phyloP scores from a whole-genome alignment of 2,113 vertebrate species.

The Copsychus sechellarum region DNA sequence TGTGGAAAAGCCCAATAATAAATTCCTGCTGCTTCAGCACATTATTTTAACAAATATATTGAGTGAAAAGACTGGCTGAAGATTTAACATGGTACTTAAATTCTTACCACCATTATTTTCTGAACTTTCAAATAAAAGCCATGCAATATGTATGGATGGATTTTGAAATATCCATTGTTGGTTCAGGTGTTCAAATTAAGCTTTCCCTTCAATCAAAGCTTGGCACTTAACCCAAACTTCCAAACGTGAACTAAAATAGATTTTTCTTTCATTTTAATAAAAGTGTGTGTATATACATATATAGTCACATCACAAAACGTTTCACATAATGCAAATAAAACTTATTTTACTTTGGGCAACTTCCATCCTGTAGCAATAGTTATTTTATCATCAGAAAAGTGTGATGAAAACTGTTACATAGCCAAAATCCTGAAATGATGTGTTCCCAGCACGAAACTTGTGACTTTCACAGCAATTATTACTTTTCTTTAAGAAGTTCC shows the following conservation, averaged over 20 bases:
- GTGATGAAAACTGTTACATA: background rate
- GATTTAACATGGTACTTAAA: slow-evolving; percentile 43
- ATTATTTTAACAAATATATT: slow-evolving; percentile 55
- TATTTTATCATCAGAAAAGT: background rate
- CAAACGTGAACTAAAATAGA: background rate
- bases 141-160: background rate
- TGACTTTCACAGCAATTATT: background rate
- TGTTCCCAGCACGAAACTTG: background rate
- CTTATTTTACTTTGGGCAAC: slow-evolving; percentile 6
- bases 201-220: slow-evolving; percentile 21
- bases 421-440: background rate
- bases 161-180: slow-evolving; percentile 47
- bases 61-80: slow-evolving; percentile 55
- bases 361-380: background rate
- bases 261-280: background rate
- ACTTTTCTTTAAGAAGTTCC: background rate
- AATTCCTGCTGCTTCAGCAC: slow-evolving; percentile 57
- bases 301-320: slow-evolving; percentile 7
- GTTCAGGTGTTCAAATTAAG: slow-evolving; percentile 66
- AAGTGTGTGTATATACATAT: background rate
- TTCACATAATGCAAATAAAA: background rate
- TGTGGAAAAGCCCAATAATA: slow-evolving; percentile 43
- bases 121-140: slow-evolving; percentile 46
- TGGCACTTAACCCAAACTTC: background rate
- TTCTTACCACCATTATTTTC: slow-evolving; percentile 53